Conservation (phyloP, 2,113 vertebrate species). For the Stigmatopora argus region DNA sequence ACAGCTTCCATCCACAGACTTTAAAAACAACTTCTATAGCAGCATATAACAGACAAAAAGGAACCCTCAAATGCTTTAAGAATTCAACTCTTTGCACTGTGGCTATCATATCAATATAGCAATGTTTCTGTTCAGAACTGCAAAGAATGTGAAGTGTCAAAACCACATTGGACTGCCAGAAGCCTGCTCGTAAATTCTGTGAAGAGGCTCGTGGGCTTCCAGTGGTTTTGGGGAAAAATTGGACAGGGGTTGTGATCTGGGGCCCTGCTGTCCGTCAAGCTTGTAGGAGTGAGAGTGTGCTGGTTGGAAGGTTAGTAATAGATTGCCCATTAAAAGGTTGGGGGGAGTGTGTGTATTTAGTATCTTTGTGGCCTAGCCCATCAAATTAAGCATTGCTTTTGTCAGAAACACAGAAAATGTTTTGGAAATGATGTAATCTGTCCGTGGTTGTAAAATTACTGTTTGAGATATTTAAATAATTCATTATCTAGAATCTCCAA, state of each 20-base stretch:
- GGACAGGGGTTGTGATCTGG: slow-evolving; percentile 44
- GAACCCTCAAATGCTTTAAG: slow-evolving; percentile 17
- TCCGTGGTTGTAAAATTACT: too few relatives aligned
- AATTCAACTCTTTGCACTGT: slow-evolving; percentile 12
- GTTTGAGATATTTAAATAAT: too few relatives aligned
- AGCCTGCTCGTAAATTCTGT: slow-evolving; percentile 39
- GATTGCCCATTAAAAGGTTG: slow-evolving; percentile 10
- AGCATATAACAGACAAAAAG: too few relatives aligned
- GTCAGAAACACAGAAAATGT: slow-evolving; percentile 2
- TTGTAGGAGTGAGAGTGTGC: slow-evolving; percentile 17
- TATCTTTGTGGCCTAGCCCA: background rate
- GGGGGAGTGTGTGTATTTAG: slow-evolving; percentile 9
- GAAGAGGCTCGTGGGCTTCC: slow-evolving; percentile 35
- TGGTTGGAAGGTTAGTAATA: slow-evolving; percentile 42
- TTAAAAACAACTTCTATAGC: slow-evolving; percentile 23
- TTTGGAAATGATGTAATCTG: background rate
- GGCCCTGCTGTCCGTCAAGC: slow-evolving; percentile 25
- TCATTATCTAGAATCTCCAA: too few relatives aligned
- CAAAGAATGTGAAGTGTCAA: slow-evolving; percentile 17
- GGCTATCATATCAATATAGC: slow-evolving; percentile 36
- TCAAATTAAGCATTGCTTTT: slow-evolving; percentile 14
- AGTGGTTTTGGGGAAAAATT: slow-evolving; percentile 46
- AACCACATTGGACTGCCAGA: slow-evolving; percentile 22
- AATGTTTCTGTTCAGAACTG: slow-evolving; percentile 3
- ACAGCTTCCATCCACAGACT: slow-evolving; percentile 9